Conservation (phyloP, 2,113 vertebrate species). For the Oreotrochilus melanogaster region DNA sequence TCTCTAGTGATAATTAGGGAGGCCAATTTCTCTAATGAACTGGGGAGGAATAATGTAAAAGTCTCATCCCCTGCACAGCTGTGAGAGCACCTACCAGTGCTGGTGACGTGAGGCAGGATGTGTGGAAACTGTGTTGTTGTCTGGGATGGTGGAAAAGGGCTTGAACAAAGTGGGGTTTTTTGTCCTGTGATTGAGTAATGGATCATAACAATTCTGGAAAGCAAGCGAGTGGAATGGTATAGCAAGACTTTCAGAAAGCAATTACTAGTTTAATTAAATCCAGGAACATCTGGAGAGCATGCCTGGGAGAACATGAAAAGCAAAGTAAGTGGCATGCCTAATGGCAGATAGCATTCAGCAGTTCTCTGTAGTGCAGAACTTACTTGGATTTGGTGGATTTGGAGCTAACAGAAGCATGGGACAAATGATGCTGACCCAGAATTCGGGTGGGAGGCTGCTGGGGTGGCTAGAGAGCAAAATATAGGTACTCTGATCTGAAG, state of each 20-base stretch:
- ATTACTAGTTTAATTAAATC: constrained; percentile 40
- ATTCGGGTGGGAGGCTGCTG: not conserved
- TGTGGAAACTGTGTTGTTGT: not conserved
- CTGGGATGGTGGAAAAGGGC: not conserved
- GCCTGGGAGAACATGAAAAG: constrained; percentile 41
- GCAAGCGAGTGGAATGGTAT: not conserved
- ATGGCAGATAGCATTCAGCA: not conserved
- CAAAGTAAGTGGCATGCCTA: not conserved
- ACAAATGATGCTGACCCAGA: not conserved
- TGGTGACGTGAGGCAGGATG: not conserved
- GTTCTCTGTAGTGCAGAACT: not conserved
- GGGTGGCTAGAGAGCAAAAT: not conserved
- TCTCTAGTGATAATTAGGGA: not conserved
- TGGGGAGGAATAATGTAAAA: not conserved
- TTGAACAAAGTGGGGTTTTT: not conserved
- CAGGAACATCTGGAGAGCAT: constrained; percentile 40
- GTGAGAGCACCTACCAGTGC: not conserved
- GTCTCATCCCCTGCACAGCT: not conserved
- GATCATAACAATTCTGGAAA: not conserved
- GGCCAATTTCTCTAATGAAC: not conserved
- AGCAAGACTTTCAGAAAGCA: constrained; percentile 8
- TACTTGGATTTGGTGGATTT: not conserved
- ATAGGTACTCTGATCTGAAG: not conserved
- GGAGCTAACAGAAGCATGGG: not conserved
- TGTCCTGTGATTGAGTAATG: constrained; percentile 13